phyloP scores from a whole-genome alignment of 2,113 vertebrate genomes.

The Anarrhichthys ocellatus region DNA sequence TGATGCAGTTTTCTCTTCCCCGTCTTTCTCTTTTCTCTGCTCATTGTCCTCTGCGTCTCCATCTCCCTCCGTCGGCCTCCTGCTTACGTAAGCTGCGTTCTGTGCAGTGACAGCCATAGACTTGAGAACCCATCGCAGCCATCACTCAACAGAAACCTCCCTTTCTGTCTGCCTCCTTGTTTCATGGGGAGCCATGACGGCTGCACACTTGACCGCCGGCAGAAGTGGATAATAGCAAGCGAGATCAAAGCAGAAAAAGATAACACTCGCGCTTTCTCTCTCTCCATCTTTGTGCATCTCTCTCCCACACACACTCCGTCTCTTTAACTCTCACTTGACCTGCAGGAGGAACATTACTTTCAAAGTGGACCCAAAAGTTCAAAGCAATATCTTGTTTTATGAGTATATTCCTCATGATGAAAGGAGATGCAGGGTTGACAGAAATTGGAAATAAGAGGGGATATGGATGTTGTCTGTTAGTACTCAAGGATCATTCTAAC shows the following conservation, averaged over 20 bases:
- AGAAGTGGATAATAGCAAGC: slow-evolving; percentile 56
- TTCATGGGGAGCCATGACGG: slow-evolving; percentile 67
- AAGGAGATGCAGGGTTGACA: slow-evolving; percentile 22
- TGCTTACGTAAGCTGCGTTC: slow-evolving; percentile 65
- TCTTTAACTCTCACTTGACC: slow-evolving; percentile 19
- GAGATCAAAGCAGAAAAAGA: slow-evolving; percentile 64
- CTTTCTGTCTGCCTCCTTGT: slow-evolving; percentile 58
- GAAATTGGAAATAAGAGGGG: background rate
- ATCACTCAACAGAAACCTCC: slow-evolving; percentile 61
- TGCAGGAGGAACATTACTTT: slow-evolving; percentile 21
- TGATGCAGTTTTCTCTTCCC: slow-evolving; percentile 46
- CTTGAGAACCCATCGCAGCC: slow-evolving; percentile 52
- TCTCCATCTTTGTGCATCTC: slow-evolving; percentile 17
- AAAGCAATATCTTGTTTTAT: slow-evolving; percentile 37
- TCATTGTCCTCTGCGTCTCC: slow-evolving; percentile 40
- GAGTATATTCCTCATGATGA: slow-evolving; percentile 27
- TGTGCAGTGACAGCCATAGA: slow-evolving; percentile 52
- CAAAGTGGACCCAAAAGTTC: slow-evolving; percentile 40
- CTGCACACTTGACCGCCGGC: slow-evolving; percentile 63
- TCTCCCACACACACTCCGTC: slow-evolving; percentile 22
- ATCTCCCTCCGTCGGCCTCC: slow-evolving; percentile 13
- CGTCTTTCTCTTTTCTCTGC: slow-evolving; percentile 40
- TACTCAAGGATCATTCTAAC: background rate
- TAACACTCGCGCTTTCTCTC: slow-evolving; percentile 29
- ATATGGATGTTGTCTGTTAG: background rate